phyloP scores from a whole-genome alignment of 2,113 vertebrate genomes.

The Rhombomys opimus region DNA sequence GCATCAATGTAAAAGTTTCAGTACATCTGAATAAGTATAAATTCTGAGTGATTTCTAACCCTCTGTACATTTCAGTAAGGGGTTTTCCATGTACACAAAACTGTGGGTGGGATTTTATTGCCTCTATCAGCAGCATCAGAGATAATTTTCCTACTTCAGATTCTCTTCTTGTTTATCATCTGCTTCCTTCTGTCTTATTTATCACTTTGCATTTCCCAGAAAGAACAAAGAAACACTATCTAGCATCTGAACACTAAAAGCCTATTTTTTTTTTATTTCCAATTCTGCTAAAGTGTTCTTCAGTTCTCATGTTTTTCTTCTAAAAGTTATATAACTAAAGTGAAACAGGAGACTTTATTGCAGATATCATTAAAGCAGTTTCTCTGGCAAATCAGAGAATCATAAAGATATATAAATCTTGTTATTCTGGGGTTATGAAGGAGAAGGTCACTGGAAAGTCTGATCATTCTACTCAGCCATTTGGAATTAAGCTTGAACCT shows the following conservation, averaged over 20 bases:
- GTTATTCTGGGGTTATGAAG: constrained; percentile 73
- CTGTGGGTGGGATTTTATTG: constrained; percentile 55
- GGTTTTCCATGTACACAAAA: constrained; percentile 33
- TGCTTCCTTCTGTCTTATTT: constrained; percentile 77
- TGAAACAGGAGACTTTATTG: constrained; percentile 78
- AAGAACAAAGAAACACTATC: constrained; percentile 82
- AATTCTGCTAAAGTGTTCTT: constrained; percentile 78
- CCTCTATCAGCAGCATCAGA: constrained; percentile 65
- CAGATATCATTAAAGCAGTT: constrained; percentile 78
- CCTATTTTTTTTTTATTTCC: constrained; percentile 67
- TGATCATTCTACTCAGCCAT: constrained; percentile 43
- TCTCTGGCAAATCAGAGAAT: constrained; percentile 70
- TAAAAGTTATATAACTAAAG: constrained; percentile 80
- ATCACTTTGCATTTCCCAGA: constrained; percentile 71
- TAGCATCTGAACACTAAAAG: constrained; percentile 77
- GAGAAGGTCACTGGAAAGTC: constrained; percentile 61
- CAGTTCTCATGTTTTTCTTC: constrained; percentile 76
- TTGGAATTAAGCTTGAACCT: constrained; percentile 54
- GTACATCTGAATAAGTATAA: constrained; percentile 65
- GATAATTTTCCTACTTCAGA: constrained; percentile 67
- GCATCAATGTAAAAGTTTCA: constrained; percentile 55
- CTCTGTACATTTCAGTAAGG: constrained; percentile 40
- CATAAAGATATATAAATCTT: constrained; percentile 75
- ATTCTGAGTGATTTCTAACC: constrained; percentile 53
- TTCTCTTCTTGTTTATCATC: constrained; percentile 72